Evolutionary conservation across 30 jellyfish, hydroid and myxozoan genomes (phyloP), one percentile per base, ranked within the genome.

Genomic region (Hydractinia symbiolongicarpus): DNA sequence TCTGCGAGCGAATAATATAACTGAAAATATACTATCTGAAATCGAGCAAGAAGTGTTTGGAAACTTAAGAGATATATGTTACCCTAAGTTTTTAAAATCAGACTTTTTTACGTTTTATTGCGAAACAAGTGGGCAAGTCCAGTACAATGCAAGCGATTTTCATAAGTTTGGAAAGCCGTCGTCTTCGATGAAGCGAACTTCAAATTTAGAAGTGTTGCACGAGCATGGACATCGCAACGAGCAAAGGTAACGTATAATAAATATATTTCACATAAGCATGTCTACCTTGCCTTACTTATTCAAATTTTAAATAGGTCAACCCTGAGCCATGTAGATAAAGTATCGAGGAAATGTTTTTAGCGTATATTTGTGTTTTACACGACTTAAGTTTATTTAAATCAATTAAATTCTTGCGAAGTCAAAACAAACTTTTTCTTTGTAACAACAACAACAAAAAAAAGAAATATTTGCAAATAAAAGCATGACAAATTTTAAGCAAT

Each of bases 1-100:
- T 51, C 77, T 90, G 84, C 80, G 90, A n/a, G 84, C 86, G 53
- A 90, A 86, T 60, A 76, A 88, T 44, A 67, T 85, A 14, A 88
- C 90, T 64, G 79, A 76, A 9, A 66, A 72, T n/a, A 74, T 90
- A 85, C 72, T 85, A 54, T 82, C 62, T 6, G 93, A 73, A n/a
- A 92, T 90, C 54, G 97, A 90, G 53, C 90, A 76, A 16, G 97
- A 90, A 55, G 90, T 90, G 21, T 82, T 21, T 15, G 66, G 68
- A 53, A 92, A 69, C 72, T 83, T 90, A 50, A 81, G 84, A 67
- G 73, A 82, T 78, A 72, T 84, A 14, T 90, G 97, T 93, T 86
- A 90, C 71, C 89, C 87, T 21, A 82, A 80, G 55, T 90, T 90
- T 66, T 50, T 90, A 20, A 73, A 85, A 15, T 90, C 97, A 20